Conservation (phyloP, 2,113 vertebrate species). For the Scalopus aquaticus region DNA sequence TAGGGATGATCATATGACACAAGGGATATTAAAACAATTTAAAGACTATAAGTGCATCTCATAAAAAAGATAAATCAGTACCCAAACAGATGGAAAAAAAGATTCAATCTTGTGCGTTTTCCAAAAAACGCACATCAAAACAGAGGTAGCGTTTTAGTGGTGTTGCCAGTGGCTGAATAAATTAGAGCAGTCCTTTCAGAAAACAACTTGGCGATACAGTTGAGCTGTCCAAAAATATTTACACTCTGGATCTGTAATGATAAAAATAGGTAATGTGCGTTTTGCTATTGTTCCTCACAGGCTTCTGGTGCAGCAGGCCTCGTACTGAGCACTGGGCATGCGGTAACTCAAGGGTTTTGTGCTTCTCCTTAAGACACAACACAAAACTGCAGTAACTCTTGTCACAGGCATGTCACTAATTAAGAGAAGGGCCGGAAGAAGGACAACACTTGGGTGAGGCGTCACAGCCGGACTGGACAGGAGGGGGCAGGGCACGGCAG, state of each 20-base stretch:
- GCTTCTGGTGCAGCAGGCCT: not conserved
- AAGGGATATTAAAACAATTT: conserved; percentile 49
- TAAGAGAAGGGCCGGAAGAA: not conserved
- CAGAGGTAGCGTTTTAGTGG: conserved; percentile 33
- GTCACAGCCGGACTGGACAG: not conserved
- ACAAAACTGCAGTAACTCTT: not conserved
- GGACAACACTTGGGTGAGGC: too few relatives aligned
- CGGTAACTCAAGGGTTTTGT: not conserved
- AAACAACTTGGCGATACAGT: not conserved
- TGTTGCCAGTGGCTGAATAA: not conserved
- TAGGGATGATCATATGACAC: not conserved
- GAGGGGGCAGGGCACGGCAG: not conserved
- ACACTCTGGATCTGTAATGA: not conserved
- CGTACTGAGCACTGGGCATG: not conserved
- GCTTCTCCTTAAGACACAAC: not conserved
- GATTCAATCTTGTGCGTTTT: conserved; percentile 40
- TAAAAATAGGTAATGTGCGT: conserved; percentile 24
- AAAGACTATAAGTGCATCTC: conserved; percentile 45
- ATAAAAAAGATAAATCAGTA: conserved; percentile 40
- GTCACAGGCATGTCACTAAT: not conserved
- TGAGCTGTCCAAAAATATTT: conserved; percentile 28
- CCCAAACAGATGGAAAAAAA: conserved; percentile 30
- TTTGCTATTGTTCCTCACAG: not conserved
- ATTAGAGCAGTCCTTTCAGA: conserved; percentile 27
- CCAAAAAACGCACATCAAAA: conserved; percentile 58